Conservation (phyloP, 2,113 vertebrate genomes). For the Galeopterus variegatus region DNA sequence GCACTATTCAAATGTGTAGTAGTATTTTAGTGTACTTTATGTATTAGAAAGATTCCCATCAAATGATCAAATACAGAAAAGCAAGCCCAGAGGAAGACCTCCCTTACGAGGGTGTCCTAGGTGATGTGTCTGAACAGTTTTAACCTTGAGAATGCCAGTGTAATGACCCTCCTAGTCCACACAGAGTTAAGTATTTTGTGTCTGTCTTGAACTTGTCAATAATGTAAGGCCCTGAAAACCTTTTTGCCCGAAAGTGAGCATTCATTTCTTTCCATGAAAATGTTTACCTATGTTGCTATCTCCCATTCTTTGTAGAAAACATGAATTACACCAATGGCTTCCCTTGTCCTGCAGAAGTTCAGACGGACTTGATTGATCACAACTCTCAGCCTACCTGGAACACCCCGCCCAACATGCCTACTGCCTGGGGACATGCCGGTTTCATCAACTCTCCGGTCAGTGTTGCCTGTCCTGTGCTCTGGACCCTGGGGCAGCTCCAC, state of each 20-base stretch:
- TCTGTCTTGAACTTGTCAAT: not conserved
- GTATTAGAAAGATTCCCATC: not conserved
- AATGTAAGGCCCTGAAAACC: not conserved
- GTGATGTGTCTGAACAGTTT: not conserved
- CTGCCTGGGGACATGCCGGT: slow-evolving; percentile 88
- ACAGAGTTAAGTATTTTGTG: accelerated
- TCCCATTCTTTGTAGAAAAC: slow-evolving; percentile 86
- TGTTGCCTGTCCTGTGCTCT: not conserved
- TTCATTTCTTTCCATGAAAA: not conserved
- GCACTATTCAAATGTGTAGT: not conserved
- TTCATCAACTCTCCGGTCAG: slow-evolving; percentile 89
- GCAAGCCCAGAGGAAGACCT: not conserved
- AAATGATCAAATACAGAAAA: not conserved
- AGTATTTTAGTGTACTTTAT: not conserved
- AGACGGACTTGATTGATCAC: slow-evolving; percentile 88
- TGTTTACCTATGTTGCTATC: not conserved
- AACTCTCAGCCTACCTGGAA: slow-evolving; percentile 89
- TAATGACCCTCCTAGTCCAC: not conserved
- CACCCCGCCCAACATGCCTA: slow-evolving; percentile 82
- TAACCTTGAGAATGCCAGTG: not conserved
- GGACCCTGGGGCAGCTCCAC: not conserved
- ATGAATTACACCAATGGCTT: slow-evolving; percentile 90
- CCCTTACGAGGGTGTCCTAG: not conserved
- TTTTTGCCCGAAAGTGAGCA: not conserved
- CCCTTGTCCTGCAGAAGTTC: slow-evolving; percentile 87